Evolutionary conservation across 2,797 vertebrate species (phyloP).

Genomic region (Melanogrammus aeglefinus): DNA sequence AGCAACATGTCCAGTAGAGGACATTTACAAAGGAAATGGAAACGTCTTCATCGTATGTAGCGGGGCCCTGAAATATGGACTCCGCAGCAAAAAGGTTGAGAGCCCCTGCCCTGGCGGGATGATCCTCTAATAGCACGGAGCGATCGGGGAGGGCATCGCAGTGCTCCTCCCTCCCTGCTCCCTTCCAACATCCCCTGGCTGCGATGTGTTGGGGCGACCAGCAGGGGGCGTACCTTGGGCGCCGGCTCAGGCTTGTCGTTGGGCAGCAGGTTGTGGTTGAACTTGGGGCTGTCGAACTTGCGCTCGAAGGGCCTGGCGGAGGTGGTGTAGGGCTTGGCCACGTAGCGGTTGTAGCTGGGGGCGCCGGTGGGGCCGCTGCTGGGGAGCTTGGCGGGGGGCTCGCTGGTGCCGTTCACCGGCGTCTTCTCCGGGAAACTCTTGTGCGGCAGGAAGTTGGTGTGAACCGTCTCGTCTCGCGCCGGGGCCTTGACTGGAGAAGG

Average conservation of each 20-base stretch:
- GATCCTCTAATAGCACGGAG: background rate
- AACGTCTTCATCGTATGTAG: background rate
- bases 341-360: conserved; percentile 83
- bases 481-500: conserved; percentile 73
- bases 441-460: conserved; percentile 85
- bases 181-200: no score
- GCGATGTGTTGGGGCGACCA: conserved; percentile 56
- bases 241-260: conserved; percentile 81
- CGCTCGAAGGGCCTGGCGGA: conserved; percentile 88
- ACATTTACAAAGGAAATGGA: no score
- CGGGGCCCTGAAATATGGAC: no score
- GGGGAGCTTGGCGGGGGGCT: conserved; percentile 74
- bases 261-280: conserved; percentile 97
- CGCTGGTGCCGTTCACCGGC: conserved; percentile 80
- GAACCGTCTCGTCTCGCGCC: conserved; percentile 84
- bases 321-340: conserved; percentile 85
- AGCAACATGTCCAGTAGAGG: no score
- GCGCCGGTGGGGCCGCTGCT: conserved; percentile 45
- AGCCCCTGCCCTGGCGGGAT: background rate
- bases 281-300: conserved; percentile 98
- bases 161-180: no score
- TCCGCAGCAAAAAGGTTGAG: no score
- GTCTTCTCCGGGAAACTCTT: conserved; percentile 87
- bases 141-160: no score
- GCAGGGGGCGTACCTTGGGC: conserved; percentile 57